Conservation (phyloP, 2,888 invertebrate genomes). For the Heliconius erato region DNA sequence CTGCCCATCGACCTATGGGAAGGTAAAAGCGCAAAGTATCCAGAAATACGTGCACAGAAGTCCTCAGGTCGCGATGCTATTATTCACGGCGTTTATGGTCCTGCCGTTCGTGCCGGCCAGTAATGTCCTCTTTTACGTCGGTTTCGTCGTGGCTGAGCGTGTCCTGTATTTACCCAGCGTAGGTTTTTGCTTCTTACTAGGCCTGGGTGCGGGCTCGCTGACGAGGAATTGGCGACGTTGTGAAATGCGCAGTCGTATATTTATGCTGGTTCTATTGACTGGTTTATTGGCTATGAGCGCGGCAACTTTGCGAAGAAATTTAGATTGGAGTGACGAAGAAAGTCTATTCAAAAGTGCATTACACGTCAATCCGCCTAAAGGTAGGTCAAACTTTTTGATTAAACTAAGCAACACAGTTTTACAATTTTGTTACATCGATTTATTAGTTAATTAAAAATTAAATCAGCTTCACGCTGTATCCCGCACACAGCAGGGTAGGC, state of each 20-base stretch:
- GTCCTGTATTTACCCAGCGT: constrained; percentile 98
- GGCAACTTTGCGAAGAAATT: constrained; percentile 92
- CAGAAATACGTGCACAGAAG: constrained; percentile 72
- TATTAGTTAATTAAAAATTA: neutral
- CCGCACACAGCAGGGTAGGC: too few species aligned
- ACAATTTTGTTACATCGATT: neutral
- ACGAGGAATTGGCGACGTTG: constrained; percentile 78
- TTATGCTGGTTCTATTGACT: constrained; percentile 82
- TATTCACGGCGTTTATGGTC: constrained; percentile 91
- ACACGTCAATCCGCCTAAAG: constrained; percentile 98
- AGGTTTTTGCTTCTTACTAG: constrained; percentile 96
- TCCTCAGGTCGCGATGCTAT: constrained; percentile 81
- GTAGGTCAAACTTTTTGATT: constrained; percentile 81
- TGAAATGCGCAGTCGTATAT: constrained; percentile 74
- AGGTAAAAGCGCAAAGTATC: constrained; percentile 66
- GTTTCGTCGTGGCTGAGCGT: constrained; percentile 98
- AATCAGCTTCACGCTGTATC: too few species aligned
- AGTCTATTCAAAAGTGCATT: constrained; percentile 96
- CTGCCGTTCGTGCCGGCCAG: constrained; percentile 98
- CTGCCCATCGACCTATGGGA: constrained; percentile 68
- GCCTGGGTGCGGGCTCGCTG: constrained; percentile 87
- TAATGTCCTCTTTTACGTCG: constrained; percentile 98
- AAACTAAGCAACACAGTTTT: neutral
- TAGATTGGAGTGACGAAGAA: constrained; percentile 97
- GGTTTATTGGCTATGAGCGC: constrained; percentile 89